phyloP scores from a whole-genome alignment of 2,888 invertebrate genomes.

The Biston stratarius region DNA sequence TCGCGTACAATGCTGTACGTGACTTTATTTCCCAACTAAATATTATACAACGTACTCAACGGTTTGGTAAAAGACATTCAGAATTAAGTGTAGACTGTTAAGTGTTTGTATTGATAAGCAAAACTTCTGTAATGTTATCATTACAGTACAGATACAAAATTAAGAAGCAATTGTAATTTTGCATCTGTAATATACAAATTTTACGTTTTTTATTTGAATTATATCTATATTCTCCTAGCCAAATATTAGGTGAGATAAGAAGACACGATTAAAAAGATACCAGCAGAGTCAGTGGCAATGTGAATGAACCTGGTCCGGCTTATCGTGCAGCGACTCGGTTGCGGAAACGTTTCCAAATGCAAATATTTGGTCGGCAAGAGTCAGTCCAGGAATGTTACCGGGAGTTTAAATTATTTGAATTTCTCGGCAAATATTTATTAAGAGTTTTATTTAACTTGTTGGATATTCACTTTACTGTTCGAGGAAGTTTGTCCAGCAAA shows the following conservation, averaged over 20 bases:
- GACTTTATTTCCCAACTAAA: conserved; percentile 37
- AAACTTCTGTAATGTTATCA: neutral
- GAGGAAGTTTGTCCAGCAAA: neutral
- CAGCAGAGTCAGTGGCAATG: conserved; percentile 47
- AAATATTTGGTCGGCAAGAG: conserved; percentile 51
- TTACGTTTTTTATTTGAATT: neutral
- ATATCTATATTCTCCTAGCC: neutral
- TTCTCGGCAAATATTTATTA: conserved; percentile 12
- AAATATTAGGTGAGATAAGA: conserved; percentile 46
- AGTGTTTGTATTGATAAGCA: neutral
- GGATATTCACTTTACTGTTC: neutral
- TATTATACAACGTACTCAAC: conserved; percentile 23
- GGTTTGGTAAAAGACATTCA: conserved; percentile 11
- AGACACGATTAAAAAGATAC: conserved; percentile 46
- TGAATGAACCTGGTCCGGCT: conserved; percentile 68
- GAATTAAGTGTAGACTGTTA: neutral
- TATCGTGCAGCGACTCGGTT: conserved; percentile 65
- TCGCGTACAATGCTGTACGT: conserved; percentile 47
- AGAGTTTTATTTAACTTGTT: neutral
- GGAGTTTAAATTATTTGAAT: conserved; percentile 30
- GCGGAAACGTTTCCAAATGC: conserved; percentile 59
- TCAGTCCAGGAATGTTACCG: conserved; percentile 40
- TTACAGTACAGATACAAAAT: neutral
- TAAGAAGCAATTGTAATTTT: neutral
- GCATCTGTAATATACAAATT: neutral